Conservation (phyloP, 2,888 invertebrate genomes). For the Plemyria rubiginata region DNA sequence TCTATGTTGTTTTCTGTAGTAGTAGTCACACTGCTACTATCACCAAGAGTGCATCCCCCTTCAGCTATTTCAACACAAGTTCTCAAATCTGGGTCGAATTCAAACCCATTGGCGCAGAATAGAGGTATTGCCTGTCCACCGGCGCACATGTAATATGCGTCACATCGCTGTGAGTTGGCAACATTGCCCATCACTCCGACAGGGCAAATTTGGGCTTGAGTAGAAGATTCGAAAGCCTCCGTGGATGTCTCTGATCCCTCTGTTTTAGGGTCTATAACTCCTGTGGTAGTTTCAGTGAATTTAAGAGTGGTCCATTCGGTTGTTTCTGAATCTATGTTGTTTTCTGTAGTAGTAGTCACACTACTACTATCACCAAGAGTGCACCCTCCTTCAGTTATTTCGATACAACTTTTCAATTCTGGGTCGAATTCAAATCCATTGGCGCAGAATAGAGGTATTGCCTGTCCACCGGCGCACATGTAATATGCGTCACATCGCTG, state of each 20-base stretch:
- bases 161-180: slow-evolving; percentile 47
- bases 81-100: neutral
- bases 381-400: slow-evolving; percentile 41
- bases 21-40: neutral
- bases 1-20: neutral
- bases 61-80: slow-evolving; percentile 38
- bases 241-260: neutral
- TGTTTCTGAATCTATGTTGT: neutral
- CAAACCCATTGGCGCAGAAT: slow-evolving; percentile 32
- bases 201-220: slow-evolving; percentile 39
- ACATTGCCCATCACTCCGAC: slow-evolving; percentile 45
- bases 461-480: slow-evolving; percentile 42
- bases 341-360: neutral
- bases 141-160: slow-evolving; percentile 48
- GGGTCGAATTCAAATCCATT: slow-evolving; percentile 1
- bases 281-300: neutral
- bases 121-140: slow-evolving; percentile 34
- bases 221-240: neutral
- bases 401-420: slow-evolving; percentile 25
- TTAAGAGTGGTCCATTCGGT: neutral
- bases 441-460: slow-evolving; percentile 40
- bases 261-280: neutral
- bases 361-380: slow-evolving; percentile 23
- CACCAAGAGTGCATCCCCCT: slow-evolving; percentile 40
- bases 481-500: slow-evolving; percentile 47